A percentile compares a stretch with the other conserved stretches of the same genome.
Conservation (phyloP, 1,140 invertebrate species). For the Drosophila pachea region DNA sequence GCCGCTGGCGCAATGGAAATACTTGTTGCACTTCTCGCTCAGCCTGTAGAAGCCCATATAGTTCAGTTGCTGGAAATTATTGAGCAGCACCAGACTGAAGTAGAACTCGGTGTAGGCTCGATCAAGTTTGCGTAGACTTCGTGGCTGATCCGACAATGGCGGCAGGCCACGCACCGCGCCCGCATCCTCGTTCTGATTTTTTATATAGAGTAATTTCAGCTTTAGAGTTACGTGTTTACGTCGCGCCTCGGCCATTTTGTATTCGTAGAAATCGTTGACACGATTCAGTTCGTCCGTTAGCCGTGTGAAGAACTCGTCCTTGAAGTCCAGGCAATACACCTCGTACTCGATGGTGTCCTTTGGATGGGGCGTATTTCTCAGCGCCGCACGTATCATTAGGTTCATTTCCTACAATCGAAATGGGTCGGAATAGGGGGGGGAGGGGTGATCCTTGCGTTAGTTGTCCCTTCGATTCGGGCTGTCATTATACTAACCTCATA, state of each 20-base stretch:
- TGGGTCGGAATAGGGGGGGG: background rate
- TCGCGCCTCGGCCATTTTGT: constrained; percentile 96
- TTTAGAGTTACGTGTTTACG: constrained; percentile 65
- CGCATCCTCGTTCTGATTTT: background rate
- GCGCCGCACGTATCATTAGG: background rate
- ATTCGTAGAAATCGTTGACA: constrained; percentile 97
- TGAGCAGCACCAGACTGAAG: constrained; percentile 93
- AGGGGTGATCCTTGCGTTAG: background rate
- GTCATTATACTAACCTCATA: constrained; percentile 58
- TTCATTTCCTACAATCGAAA: constrained; percentile 10
- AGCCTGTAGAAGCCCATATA: constrained; percentile 99
- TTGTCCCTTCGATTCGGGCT: too few relatives aligned
- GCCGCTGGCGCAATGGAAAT: constrained; percentile 12
- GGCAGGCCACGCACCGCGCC: background rate
- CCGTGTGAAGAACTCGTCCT: constrained; percentile 95
- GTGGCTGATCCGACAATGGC: constrained; percentile 68
- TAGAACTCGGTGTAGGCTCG: constrained; percentile 98
- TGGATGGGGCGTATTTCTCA: constrained; percentile 21
- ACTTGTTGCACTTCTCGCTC: constrained; percentile 98
- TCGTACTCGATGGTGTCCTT: background rate
- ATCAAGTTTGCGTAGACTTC: constrained; percentile 88
- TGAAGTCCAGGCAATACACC: constrained; percentile 90
- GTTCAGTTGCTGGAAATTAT: constrained; percentile 95
- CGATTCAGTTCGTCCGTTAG: constrained; percentile 93
- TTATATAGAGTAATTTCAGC: constrained; percentile 1